phyloP scores from a whole-genome alignment of 2,888 invertebrate genomes.

The Eristalis intricaria region DNA sequence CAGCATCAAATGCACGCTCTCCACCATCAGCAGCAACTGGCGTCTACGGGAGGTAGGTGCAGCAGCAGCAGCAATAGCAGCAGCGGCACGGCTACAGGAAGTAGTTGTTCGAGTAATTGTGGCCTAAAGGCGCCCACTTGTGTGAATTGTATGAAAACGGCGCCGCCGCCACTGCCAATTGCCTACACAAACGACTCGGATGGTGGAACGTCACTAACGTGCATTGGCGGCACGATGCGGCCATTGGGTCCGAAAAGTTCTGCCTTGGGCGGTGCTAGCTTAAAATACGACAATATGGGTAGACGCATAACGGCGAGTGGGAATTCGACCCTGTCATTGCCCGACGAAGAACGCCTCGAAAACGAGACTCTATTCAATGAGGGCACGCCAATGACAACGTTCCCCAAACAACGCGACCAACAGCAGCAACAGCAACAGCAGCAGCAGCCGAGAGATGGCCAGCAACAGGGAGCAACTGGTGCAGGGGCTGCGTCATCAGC shows the following conservation, averaged over 20 bases:
- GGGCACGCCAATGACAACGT: conserved; percentile 74
- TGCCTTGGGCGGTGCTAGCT: conserved; percentile 75
- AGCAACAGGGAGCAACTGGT: conserved; percentile 38
- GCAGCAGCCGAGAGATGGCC: conserved; percentile 70
- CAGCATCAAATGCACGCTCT: conserved; percentile 70
- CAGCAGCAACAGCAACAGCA: conserved; percentile 64
- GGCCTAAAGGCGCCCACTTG: conserved; percentile 74
- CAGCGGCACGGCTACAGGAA: conserved; percentile 61
- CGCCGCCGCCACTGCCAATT: conserved; percentile 69
- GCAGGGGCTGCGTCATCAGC: conserved; percentile 70
- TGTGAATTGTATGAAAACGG: conserved; percentile 75
- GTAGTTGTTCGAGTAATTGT: conserved; percentile 76
- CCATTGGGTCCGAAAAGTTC: conserved; percentile 75
- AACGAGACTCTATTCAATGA: conserved; percentile 80
- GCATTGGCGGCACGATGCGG: conserved; percentile 72
- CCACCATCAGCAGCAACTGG: conserved; percentile 74
- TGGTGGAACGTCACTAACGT: conserved; percentile 77
- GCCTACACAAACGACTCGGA: conserved; percentile 73
- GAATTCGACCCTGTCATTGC: conserved; percentile 92
- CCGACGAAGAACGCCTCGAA: conserved; percentile 83
- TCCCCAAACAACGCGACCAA: conserved; percentile 69
- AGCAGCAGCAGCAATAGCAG: conserved; percentile 61
- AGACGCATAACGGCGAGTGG: conserved; percentile 94
- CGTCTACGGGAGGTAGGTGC: conserved; percentile 51
- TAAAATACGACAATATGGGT: conserved; percentile 94